These are phyloP conservation scores for Morone saxatilis DNA, from an alignment of 2,113 vertebrate genomes.

Conservation along the genomic window DNA sequence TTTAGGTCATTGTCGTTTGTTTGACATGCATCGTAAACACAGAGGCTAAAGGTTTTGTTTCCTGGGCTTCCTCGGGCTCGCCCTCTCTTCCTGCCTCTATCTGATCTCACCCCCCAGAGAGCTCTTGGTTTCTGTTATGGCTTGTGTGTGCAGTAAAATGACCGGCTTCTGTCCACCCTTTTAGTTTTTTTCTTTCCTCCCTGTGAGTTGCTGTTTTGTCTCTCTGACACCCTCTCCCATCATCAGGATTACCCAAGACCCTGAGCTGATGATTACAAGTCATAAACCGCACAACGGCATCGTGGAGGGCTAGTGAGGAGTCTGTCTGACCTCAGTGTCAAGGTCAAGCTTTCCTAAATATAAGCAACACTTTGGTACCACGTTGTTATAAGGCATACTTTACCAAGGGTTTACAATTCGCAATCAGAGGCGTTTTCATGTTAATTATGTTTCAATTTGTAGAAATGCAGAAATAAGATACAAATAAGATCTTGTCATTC, in stretches of 20 bases:
- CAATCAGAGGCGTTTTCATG: neutral
- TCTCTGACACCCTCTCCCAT: slow-evolving; percentile 50
- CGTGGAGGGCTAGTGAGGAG: slow-evolving; percentile 14
- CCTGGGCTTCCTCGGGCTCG: slow-evolving; percentile 53
- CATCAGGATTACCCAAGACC: slow-evolving; percentile 51
- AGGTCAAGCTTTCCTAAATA: neutral
- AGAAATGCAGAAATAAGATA: neutral
- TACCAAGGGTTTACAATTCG: neutral
- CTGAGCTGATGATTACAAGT: slow-evolving; percentile 64
- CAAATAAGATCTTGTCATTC: neutral
- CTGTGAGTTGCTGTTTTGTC: slow-evolving; percentile 57
- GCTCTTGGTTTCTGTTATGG: slow-evolving; percentile 79
- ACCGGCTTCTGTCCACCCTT: slow-evolving; percentile 57
- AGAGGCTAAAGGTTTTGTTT: slow-evolving; percentile 82
- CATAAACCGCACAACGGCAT: slow-evolving; percentile 5
- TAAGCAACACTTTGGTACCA: slow-evolving; percentile 8
- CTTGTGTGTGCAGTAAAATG: slow-evolving; percentile 81
- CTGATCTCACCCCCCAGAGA: slow-evolving; percentile 25
- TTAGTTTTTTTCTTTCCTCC: neutral
- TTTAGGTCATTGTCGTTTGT: slow-evolving; percentile 80
- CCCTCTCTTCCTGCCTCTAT: slow-evolving; percentile 34
- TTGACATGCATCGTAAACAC: slow-evolving; percentile 88
- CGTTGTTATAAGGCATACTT: slow-evolving; percentile 13
- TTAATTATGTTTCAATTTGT: neutral
- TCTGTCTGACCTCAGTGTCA: neutral